Base-by-base conservation (phyloP, 2,888 invertebrate species). In the Acronicta aceris region DNA sequence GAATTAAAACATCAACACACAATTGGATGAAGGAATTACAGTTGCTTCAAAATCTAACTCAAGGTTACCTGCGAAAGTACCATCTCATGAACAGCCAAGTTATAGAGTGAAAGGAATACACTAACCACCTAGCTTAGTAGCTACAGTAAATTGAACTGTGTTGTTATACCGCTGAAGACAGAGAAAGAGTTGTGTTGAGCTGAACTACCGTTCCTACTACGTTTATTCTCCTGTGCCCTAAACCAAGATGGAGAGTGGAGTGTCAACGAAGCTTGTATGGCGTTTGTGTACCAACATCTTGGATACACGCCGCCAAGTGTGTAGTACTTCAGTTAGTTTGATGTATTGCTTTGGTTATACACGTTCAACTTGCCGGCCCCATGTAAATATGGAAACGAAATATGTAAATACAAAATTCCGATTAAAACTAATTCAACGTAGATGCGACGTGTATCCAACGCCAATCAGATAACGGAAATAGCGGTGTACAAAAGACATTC, bases 401-500 rank as follows among this genome's bases (percentile, higher is more conserved):
- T n/a, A n/a, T n/a, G n/a, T n/a, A n/a, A n/a, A n/a, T 70, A 40
- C 10, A 30, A 56, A 13, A 21, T 57, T 57, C 47, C 42, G 30
- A 57, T 36, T 58, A 51, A 46, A 57, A 43, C 50, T 50, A 57
- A 33, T n/a, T 46, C 43, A 40, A 43, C 17, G 41, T 54, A 54
- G 51, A 51, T 16, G 42, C 59, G 59, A 57, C 56, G 57, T 59
- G 65, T 71, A 58, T 68, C 57, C 65, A 36, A 53, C 15, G 36
- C 13, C n/a, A 27, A 21, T 46, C 61, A 62, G 53, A 55, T 52
- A 56, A 49, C 56, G 69, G 53, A 68, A 41, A 46, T 15, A 65
- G 65, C 57, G 55, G 65, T 59, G 64, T 58, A 56, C 49, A 51
- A 62, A 58, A 71, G 59, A 71, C 64, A 64, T 54, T 71, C 53